Evolutionary conservation across 1,140 invertebrate species (phyloP), one percentile per base, ranked within the genome.

Genomic region (Hycleus cichorii): DNA sequence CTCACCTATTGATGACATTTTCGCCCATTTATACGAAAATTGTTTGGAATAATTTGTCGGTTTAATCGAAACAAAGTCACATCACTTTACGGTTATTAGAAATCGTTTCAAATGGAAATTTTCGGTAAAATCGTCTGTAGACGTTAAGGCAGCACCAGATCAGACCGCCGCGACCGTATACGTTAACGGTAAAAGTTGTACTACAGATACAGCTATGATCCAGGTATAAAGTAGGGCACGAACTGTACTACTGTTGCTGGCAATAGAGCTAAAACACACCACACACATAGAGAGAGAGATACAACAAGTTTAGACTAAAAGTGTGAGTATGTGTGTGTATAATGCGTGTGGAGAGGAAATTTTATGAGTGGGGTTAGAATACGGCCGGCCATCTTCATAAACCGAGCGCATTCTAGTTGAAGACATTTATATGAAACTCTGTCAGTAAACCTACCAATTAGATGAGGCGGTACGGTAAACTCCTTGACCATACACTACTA

Each of bases 201-300:
- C 71, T 72, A 73, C 67, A 67, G 62, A 65, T 67, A 68, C 69
- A 69, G 70, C 67, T 71, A 68, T 49, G 48, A 61, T 58, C 67
- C 69, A 71, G 69, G 71, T 72, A 64, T 63, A 71, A 72, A 72
- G 71, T 72, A 72, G 71, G 71, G 65, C 69, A 71, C 65, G 32
- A 61, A 72, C 71, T 71, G 65, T 59, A 47, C 44, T 39, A 57
- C 49, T 40, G 10, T 39, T 7, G 62, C 49, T 51, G 60, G 59
- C 60, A 61, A 54, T 59, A 54, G 57, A 32, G 32, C 32, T 32
- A 32, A 32, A 32, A 65, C 48, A 54, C 49, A 53, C 47, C 32
- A 32, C 32, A 32, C 32, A 32, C 32, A 32, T 32, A 32, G 32
- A 32, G 4, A 32, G 4, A 32, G 4, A 32, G 4, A 32, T 7